phyloP scores from a whole-genome alignment of 2,113 vertebrate species.

The Nycticorax nycticorax region DNA sequence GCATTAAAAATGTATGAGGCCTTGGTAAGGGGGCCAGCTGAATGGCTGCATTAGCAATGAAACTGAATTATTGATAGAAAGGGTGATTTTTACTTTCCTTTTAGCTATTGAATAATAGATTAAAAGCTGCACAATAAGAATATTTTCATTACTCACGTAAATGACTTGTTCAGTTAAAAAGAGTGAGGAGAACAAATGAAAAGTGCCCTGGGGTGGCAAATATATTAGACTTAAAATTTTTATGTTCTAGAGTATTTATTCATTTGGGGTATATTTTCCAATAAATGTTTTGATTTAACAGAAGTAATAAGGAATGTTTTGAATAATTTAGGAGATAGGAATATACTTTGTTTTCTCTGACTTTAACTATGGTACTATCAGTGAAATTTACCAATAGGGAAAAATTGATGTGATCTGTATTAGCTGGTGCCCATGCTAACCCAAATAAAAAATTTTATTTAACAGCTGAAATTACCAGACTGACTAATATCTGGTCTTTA shows the following conservation, averaged over 20 bases:
- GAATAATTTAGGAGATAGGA: neutral
- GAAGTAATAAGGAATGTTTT: neutral
- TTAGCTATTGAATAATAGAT: conserved; percentile 60
- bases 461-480: neutral
- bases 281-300: neutral
- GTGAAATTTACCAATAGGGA: neutral
- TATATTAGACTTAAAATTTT: neutral
- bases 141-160: neutral
- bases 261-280: neutral
- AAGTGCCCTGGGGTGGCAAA: neutral
- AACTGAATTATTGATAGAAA: conserved; percentile 60
- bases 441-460: neutral
- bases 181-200: neutral
- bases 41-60: conserved; percentile 1
- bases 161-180: conserved; percentile 14
- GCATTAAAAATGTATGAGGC: conserved; percentile 55
- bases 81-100: conserved; percentile 12
- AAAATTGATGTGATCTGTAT: neutral
- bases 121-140: conserved; percentile 36
- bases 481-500: neutral
- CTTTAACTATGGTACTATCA: neutral
- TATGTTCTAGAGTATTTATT: neutral
- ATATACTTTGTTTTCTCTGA: neutral
- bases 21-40: neutral
- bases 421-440: neutral